Percentiles rank a stretch among this genome's conserved stretches.
phyloP scores from a whole-genome alignment of 2,888 invertebrate species.

The Macropis europaea region DNA sequence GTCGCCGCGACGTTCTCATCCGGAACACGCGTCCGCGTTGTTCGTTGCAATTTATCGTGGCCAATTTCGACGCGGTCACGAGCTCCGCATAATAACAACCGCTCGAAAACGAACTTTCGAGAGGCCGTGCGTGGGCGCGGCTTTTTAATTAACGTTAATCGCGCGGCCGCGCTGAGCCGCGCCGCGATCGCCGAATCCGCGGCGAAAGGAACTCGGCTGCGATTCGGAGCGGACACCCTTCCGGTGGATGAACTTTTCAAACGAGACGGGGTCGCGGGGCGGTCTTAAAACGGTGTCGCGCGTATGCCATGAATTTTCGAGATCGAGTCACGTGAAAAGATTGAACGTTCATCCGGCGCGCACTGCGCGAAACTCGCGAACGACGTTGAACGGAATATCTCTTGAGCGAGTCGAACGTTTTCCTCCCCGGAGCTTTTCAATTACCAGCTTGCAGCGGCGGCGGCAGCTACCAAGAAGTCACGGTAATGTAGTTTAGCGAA shows the following conservation, averaged over 20 bases:
- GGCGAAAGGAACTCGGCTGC: background rate
- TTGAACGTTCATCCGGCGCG: no score
- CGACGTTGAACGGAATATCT: background rate
- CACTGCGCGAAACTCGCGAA: background rate
- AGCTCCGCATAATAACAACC: slow-evolving; percentile 8
- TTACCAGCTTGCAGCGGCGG: slow-evolving; percentile 4
- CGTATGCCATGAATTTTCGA: no score
- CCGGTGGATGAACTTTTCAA: no score
- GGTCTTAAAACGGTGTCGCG: no score
- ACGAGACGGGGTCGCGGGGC: no score
- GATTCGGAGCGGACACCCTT: no score
- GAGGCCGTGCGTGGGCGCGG: background rate
- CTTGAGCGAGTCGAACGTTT: background rate
- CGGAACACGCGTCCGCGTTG: slow-evolving; percentile 21
- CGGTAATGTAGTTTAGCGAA: slow-evolving; percentile 28
- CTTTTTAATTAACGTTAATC: slow-evolving; percentile 22
- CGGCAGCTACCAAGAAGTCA: slow-evolving; percentile 18
- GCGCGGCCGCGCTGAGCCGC: no score
- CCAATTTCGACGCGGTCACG: slow-evolving; percentile 18
- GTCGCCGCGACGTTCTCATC: slow-evolving; percentile 13
- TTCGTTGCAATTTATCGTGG: slow-evolving; percentile 30
- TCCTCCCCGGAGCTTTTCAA: slow-evolving; percentile 16
- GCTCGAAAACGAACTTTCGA: no score
- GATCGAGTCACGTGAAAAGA: no score
- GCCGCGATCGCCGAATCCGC: background rate